These are phyloP conservation scores for Abrostola tripartita DNA, from an alignment of 2,888 invertebrate species.

Conservation along the genomic window DNA sequence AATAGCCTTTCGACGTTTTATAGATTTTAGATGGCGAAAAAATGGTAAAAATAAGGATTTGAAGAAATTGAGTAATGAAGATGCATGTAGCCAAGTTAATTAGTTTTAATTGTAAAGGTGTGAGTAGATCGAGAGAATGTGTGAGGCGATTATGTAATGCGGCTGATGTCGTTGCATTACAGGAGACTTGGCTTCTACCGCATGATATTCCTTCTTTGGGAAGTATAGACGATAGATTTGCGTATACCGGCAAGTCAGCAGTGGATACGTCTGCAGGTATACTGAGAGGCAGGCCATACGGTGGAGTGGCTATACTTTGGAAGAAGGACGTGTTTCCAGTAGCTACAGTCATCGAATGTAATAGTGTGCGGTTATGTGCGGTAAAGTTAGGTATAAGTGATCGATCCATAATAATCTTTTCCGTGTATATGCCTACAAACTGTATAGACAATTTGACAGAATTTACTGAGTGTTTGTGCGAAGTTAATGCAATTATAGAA, in stretches of 20 bases:
- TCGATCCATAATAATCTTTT: too few relatives aligned
- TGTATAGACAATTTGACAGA: too few relatives aligned
- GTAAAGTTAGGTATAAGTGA: background rate
- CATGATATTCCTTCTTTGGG: slow-evolving; percentile 3
- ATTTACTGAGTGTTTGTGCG: too few relatives aligned
- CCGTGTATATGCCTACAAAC: too few relatives aligned
- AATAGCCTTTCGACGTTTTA: slow-evolving; percentile 5
- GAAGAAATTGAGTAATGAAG: background rate
- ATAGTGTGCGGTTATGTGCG: slow-evolving; percentile 4
- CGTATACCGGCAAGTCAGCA: slow-evolving; percentile 2
- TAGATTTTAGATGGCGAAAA: background rate
- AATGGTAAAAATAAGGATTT: background rate
- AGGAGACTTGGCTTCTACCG: slow-evolving; percentile 8
- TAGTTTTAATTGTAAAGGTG: slow-evolving; percentile 7
- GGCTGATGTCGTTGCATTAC: slow-evolving; percentile 7
- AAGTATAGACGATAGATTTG: background rate
- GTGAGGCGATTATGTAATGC: background rate
- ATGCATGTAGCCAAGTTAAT: background rate
- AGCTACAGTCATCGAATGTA: slow-evolving; percentile 4
- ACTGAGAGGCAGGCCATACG: slow-evolving; percentile 4
- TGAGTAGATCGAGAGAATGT: background rate
- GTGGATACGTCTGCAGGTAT: slow-evolving; percentile 4
- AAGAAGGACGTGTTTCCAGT: background rate
- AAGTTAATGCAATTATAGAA: too few relatives aligned
- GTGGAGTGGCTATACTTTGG: slow-evolving; percentile 5